phyloP scores from a whole-genome alignment of 2,797 vertebrate species.

The Pseudochirops cupreus region DNA sequence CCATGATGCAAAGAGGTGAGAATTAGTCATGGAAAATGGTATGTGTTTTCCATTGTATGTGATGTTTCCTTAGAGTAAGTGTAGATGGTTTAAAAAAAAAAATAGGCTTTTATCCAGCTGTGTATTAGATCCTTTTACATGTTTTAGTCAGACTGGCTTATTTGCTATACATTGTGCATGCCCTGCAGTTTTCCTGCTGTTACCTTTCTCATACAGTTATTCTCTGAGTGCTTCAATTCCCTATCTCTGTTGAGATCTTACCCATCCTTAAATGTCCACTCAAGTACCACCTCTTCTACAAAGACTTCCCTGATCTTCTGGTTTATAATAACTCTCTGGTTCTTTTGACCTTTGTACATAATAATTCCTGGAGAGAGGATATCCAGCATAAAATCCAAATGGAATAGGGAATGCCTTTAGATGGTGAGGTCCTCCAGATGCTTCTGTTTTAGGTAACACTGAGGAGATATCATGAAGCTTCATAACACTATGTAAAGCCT shows the following conservation, averaged over 20 bases:
- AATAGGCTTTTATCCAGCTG: background rate
- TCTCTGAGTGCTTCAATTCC: background rate
- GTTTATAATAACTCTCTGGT: background rate
- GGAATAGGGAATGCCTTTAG: background rate
- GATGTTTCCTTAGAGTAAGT: background rate
- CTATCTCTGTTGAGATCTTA: background rate
- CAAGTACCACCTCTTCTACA: background rate
- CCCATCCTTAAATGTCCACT: background rate
- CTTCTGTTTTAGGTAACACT: background rate
- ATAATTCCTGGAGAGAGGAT: background rate
- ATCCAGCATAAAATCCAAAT: background rate
- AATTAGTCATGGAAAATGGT: background rate
- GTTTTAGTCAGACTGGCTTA: background rate
- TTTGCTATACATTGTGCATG: background rate
- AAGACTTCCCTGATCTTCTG: background rate
- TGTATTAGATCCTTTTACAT: background rate
- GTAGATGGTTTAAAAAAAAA: background rate
- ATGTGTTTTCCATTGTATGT: background rate
- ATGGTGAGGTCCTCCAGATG: background rate
- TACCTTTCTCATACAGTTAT: background rate
- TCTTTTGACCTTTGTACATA: background rate
- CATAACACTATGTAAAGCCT: background rate
- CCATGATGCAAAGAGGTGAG: constrained; percentile 97
- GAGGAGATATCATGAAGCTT: background rate
- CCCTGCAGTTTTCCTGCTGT: background rate